Evolutionary conservation across 1,140 invertebrate genomes (phyloP).

Genomic region (Aphaenogaster ashmeadi): DNA sequence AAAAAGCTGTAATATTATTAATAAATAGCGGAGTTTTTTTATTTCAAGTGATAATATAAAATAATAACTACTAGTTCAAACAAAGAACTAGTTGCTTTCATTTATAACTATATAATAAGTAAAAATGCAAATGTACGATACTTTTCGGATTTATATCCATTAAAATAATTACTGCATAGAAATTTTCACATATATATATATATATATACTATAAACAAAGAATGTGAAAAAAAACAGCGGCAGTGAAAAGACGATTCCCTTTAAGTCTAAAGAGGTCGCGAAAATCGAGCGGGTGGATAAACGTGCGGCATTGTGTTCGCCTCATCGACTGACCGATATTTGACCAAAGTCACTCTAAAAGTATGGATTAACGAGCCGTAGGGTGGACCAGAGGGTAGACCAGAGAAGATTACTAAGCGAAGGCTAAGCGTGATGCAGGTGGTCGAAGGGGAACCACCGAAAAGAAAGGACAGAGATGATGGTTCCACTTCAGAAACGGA

Average conservation of each 20-base stretch:
- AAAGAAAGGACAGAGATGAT: constrained; percentile 66
- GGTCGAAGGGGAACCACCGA: constrained; percentile 51
- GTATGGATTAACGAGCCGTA: constrained; percentile 71
- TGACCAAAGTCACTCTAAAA: constrained; percentile 68
- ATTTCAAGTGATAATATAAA: neutral
- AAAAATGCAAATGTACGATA: neutral
- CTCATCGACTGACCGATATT: constrained; percentile 75
- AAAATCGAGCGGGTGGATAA: constrained; percentile 69
- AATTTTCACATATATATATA: neutral
- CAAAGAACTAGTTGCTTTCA: neutral
- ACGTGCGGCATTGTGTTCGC: constrained; percentile 66
- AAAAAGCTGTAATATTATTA: neutral
- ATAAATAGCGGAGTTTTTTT: neutral
- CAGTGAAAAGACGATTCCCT: constrained; percentile 41
- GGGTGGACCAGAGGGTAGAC: constrained; percentile 56
- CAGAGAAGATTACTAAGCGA: constrained; percentile 26
- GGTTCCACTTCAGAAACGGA: constrained; percentile 62
- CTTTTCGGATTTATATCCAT: neutral
- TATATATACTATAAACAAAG: neutral
- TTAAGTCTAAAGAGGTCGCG: constrained; percentile 63
- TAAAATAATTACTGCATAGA: neutral
- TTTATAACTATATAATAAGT: neutral
- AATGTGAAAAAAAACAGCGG: neutral
- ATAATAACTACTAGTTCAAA: neutral
- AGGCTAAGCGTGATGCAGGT: constrained; percentile 50